These are phyloP conservation scores for Manduca sexta DNA, from an alignment of 1,140 invertebrate genomes.

Conservation along the genomic window DNA sequence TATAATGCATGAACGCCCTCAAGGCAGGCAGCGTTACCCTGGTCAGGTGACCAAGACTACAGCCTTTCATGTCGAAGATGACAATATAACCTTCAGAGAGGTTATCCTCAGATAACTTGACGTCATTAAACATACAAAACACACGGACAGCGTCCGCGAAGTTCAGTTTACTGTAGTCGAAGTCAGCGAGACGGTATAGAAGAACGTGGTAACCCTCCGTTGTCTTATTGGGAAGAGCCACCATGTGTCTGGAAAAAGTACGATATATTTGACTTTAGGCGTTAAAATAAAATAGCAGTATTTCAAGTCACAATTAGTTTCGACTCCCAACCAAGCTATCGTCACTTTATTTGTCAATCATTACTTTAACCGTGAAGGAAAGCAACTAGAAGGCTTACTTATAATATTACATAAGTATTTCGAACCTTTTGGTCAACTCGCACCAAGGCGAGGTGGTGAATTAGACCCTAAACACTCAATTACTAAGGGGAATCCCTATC, in stretches of 20 bases:
- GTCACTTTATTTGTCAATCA: too few species aligned
- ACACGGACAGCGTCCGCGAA: slow-evolving; percentile 75
- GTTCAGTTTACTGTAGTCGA: slow-evolving; percentile 75
- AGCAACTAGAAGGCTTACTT: too few species aligned
- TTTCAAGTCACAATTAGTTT: too few species aligned
- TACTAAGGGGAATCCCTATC: too few species aligned
- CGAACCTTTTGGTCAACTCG: too few species aligned
- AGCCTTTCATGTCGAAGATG: slow-evolving; percentile 80
- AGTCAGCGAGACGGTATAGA: slow-evolving; percentile 74
- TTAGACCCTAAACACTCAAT: too few species aligned
- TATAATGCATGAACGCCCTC: slow-evolving; percentile 77
- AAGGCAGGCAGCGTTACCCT: slow-evolving; percentile 75
- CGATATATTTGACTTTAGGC: too few species aligned
- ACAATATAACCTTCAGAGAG: slow-evolving; percentile 78
- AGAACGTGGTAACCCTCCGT: slow-evolving; percentile 76
- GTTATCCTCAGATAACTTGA: slow-evolving; percentile 76
- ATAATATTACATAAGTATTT: too few species aligned
- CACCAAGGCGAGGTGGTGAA: too few species aligned
- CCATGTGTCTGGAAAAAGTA: slow-evolving; percentile 69
- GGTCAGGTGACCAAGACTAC: slow-evolving; percentile 76
- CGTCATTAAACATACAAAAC: slow-evolving; percentile 80
- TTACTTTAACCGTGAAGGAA: too few species aligned
- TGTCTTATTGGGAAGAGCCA: slow-evolving; percentile 72
- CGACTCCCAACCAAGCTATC: too few species aligned
- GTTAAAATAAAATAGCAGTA: too few species aligned